Percentiles rank a stretch among this genome's conserved stretches.
Evolutionary conservation across 2,113 vertebrate genomes (phyloP).

Genomic region (Nipponia nippon): DNA sequence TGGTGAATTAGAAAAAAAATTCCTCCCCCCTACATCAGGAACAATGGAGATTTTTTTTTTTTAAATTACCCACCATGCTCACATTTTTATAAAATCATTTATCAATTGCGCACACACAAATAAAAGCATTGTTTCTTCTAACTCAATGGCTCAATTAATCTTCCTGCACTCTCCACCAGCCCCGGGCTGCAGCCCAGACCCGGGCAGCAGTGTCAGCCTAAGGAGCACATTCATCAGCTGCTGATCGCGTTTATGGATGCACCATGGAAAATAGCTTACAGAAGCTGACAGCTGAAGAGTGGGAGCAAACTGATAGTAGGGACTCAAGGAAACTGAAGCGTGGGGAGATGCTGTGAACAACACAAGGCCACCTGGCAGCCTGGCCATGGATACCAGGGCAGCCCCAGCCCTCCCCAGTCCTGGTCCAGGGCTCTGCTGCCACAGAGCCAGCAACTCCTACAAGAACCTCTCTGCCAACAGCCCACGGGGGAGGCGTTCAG

Average conservation of each 20-base stretch:
- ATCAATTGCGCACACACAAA: not conserved
- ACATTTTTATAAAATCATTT: not conserved
- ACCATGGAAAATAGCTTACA: not conserved
- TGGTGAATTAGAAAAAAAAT: not conserved
- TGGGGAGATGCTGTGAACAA: not conserved
- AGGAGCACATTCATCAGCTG: not conserved
- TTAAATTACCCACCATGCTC: slow-evolving; percentile 4
- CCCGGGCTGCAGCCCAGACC: not conserved
- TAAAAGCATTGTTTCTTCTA: slow-evolving; percentile 25
- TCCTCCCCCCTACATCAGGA: not conserved
- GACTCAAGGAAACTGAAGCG: not conserved
- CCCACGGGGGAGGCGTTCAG: not conserved
- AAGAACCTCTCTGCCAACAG: not conserved
- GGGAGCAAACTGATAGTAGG: not conserved
- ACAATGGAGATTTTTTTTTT: not conserved
- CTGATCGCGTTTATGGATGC: not conserved
- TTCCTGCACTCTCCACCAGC: not conserved
- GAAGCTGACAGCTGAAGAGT: slow-evolving; percentile 40
- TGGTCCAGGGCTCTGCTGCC: not conserved
- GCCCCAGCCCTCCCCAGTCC: not conserved
- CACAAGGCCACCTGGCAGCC: slow-evolving; percentile 17
- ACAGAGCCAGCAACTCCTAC: not conserved
- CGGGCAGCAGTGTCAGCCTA: not conserved
- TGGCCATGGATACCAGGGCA: not conserved
- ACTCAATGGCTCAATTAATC: slow-evolving; percentile 44